Evolutionary conservation across 1,140 invertebrate species (phyloP), one percentile per base, ranked within the genome.

Genomic region (Drosophila mauritiana): DNA sequence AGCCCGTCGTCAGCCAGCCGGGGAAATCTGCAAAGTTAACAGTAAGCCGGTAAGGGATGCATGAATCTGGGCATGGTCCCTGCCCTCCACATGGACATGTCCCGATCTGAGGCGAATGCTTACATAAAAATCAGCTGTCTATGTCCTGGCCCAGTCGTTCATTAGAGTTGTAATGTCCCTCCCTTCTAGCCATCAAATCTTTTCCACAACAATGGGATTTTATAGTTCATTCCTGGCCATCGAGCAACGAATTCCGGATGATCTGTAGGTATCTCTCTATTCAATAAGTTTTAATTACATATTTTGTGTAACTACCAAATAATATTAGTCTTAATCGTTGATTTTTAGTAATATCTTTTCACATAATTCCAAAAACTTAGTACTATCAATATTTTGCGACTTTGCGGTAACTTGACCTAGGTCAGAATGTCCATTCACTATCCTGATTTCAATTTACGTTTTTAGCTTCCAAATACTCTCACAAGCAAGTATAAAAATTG

Each of bases 1-100:
- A 86, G 61, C 56, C 55, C 54, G 55, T 49, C 54, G 55, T 49
- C 62, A 68, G 64, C 68, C 68, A 70, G 64, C 67, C 67, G 53
- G 73, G 57, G 65, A 84, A 80, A 89, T 83, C 81, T 84, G 72
- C 63, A 88, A 55, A 70, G 59, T 63, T 77, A 61, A 56, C 73
- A 42, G 55, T 61, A 77, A 76, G 63, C 31, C 64, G 52, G 37
- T 27, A 73, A 56, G 52, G 62, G 55, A 52, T 40, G 65, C 67
- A 42, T 20, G 46, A 31, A 51, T 56, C 53, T 42, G 34, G 36
- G 22, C 57, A 67, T 25, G 46, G 15, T 12, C 15, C 36, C 11
- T 12, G 12, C 7, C 20, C 13, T 17, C 20, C 34, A 36, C 12
- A 17, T n/a, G 56, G 36, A 7, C 7, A 12, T 36, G 53, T 17